These are phyloP conservation scores for Pantala flavescens DNA, from an alignment of 1,140 invertebrate genomes.

Conservation along the genomic window DNA sequence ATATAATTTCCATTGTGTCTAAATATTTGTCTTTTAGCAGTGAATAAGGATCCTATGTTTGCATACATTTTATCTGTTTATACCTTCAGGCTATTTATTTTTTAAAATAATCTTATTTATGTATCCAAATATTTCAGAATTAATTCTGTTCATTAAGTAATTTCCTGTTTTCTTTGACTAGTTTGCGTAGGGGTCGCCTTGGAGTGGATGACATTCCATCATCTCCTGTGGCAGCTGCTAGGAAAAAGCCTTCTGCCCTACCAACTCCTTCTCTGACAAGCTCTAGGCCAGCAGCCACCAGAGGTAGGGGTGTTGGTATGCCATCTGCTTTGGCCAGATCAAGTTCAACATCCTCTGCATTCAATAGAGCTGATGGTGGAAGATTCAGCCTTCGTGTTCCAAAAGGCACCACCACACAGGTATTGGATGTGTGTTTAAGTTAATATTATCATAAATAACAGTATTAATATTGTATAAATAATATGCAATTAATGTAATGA, in stretches of 20 bases:
- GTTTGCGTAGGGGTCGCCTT: conserved; percentile 35
- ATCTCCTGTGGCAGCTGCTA: conserved; percentile 13
- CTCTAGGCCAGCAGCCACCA: not conserved
- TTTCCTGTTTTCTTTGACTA: conserved; percentile 22
- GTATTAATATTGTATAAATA: no score
- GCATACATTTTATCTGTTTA: no score
- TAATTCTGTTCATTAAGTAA: not conserved
- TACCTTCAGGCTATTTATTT: no score
- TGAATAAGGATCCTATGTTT: no score
- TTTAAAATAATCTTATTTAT: no score
- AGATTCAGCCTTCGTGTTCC: conserved; percentile 48
- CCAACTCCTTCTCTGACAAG: conserved; percentile 5
- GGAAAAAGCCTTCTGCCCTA: conserved; percentile 7
- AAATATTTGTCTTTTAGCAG: no score
- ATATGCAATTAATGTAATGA: no score
- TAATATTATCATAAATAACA: no score
- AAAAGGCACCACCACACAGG: conserved; percentile 27
- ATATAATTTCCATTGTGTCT: no score
- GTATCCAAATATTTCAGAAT: no score
- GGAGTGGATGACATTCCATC: conserved; percentile 27
- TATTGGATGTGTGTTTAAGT: not conserved
- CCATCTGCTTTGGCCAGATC: not conserved
- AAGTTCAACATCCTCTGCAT: conserved; percentile 28
- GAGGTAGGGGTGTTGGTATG: not conserved
- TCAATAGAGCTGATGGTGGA: conserved; percentile 51